Evolutionary conservation across 2,797 vertebrate species (phyloP), one percentile per base, ranked within the genome.

Genomic region (Eurystomus glaucurus): DNA sequence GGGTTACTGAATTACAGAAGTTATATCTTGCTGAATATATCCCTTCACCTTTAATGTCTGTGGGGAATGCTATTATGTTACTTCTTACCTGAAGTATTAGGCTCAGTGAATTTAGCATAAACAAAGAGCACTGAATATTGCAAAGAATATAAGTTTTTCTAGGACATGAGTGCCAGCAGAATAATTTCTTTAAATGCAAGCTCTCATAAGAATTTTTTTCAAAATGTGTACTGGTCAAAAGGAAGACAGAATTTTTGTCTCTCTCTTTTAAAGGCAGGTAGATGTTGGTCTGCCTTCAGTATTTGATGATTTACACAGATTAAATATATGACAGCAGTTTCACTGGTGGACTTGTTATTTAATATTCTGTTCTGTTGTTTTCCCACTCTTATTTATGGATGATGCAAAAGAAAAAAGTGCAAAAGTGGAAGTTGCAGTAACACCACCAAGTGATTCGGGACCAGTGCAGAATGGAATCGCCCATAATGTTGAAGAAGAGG

Each of bases 401-500:
- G 76, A 31, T 75, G 14, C 77, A 78, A 51, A 98, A 99, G 99
- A 99, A 92, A 99, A 99, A 97, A 98, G 97, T 98, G 98, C 99
- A 71, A 99, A 98, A 93, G 99, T 99, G 41, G 99, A 99, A 97
- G 99, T 99, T 95, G 99, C 99, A 96, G 99, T 99, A 94, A 99
- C 99, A 20, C 99, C 99, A 51, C 99, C 99, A 1, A 99, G 99
- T 97, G 98, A 98, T 92, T 96, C 97, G 0, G 98, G 97, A 96
- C 98, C 98, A 37, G 86, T 99, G 28, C 99, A 98, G 97, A 99
- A 99, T 15, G 99, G 99, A 96, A 99, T 99, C 1, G 99, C 98
- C 50, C 99, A 99, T 94, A 99, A 98, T 57, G 99, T 98, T 16
- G 99, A 99, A 51, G 99, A 99, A 61, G 98, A 98, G 39, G 98